These are phyloP conservation scores for Bufo gargarizans DNA, from an alignment of 2,113 vertebrate species.

Conservation along the genomic window DNA sequence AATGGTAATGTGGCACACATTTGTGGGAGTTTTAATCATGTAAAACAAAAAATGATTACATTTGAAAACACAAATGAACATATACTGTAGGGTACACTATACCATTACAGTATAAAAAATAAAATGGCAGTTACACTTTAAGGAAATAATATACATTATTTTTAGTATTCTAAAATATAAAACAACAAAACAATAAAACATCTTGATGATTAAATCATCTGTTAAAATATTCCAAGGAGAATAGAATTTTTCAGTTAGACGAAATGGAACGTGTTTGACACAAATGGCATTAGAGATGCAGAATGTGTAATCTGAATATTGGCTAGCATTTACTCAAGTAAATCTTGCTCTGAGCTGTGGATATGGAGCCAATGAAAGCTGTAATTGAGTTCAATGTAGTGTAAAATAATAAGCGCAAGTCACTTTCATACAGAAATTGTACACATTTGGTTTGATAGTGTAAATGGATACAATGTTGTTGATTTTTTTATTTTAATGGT, in stretches of 20 bases:
- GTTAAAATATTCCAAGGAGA: constrained; percentile 19
- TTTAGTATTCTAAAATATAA: background rate
- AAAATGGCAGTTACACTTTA: no score
- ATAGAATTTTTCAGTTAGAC: background rate
- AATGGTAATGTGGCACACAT: no score
- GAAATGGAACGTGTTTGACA: constrained; percentile 26
- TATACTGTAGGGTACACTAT: no score
- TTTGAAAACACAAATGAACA: no score
- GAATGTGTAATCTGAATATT: constrained; percentile 43
- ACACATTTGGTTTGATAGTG: background rate
- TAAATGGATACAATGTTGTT: background rate
- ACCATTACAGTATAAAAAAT: no score
- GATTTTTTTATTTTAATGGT: background rate
- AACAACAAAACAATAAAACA: background rate
- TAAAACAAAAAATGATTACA: no score
- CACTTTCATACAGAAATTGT: constrained; percentile 1
- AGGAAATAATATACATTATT: no score
- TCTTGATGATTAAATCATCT: background rate
- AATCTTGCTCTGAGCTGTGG: constrained; percentile 44
- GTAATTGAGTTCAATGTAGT: constrained; percentile 54
- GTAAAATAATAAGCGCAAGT: constrained; percentile 39
- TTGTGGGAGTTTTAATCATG: no score
- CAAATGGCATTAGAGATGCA: constrained; percentile 11
- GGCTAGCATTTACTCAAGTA: constrained; percentile 35
- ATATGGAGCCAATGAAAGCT: constrained; percentile 31